Evolutionary conservation across 2,113 vertebrate species (phyloP).

Genomic region (Psilopsiagon aymara): DNA sequence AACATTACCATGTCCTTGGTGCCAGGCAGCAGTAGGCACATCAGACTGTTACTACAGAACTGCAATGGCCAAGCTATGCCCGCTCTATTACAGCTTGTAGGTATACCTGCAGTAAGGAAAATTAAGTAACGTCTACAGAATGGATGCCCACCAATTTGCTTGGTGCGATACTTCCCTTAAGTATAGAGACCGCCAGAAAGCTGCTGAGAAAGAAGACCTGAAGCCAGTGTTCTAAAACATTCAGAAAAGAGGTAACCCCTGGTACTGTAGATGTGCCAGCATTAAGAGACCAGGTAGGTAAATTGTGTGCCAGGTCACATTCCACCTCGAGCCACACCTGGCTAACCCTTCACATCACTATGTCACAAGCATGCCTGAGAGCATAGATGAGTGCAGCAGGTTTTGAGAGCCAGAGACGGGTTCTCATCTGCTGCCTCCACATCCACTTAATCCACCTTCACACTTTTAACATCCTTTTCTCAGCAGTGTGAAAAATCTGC

Average conservation of each 20-base stretch:
- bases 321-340: not conserved
- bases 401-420: not conserved
- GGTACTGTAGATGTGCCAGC: fast-evolving
- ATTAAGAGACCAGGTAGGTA: not conserved
- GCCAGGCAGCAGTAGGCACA: not conserved
- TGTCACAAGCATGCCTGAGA: not conserved
- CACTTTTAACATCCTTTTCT: not conserved
- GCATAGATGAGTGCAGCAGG: not conserved
- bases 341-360: not conserved
- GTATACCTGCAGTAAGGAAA: not conserved
- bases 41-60: not conserved
- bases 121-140: not conserved
- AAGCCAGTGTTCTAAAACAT: not conserved
- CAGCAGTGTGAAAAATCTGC: not conserved
- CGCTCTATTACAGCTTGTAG: not conserved
- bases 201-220: not conserved
- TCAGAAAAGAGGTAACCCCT: not conserved
- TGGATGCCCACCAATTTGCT: not conserved
- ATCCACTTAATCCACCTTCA: not conserved
- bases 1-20: not conserved
- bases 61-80: not conserved
- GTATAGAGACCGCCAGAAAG: not conserved
- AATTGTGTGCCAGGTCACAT: not conserved
- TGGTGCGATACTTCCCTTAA: not conserved
- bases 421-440: not conserved